Evolutionary conservation across 2,797 vertebrate species (phyloP), one percentile per base, ranked within the genome.

Genomic region (Lophotriccus pileatus): DNA sequence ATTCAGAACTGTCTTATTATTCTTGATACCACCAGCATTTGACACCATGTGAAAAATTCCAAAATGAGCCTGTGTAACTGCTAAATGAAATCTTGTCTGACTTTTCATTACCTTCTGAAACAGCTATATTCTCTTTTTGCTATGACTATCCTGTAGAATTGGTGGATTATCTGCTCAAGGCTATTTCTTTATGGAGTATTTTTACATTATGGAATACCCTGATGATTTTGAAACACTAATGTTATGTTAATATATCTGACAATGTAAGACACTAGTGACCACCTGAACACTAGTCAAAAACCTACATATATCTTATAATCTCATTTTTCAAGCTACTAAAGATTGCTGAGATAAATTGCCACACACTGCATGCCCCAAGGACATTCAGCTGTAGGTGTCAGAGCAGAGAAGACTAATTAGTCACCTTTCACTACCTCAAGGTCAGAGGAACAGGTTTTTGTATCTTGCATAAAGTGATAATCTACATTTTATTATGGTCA

Each of bases 381-480:
- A 59, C 43, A 80, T n/a, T 68, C 56, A 80, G 34, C 11, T 12
- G 27, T 68, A 94, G 53, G 20, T 91, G 53, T 63, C 90, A 68
- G 83, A 87, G 25, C 37, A 85, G 52, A 74, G 32, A 84, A 90
- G 30, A 89, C 30, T 92, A 72, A 94, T 94, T 92, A 83, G 68
- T 47, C 37, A 80, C 75, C 44, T 85, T 84, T 79, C 37, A 50
- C 39, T 50, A 44, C 30, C 49, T 89, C 78, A 78, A 67, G 53
- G 84, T 85, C 46, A 75, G 53, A 72, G 46, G n/a, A 85, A n/a
- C 2, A 62, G 10, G 6, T 34, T 92, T 60, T 47, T 62, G 14
- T 68, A 50, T 14, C 23, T 87, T 64, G 16, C 34, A 78, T 58
- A 64, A 89, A 59, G 39, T 24, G 25, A 81, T 69, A 36, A 37